Evolutionary conservation across 2,797 vertebrate species (phyloP), one percentile per base, ranked within the genome.

Genomic region (Sebastes reedi): DNA sequence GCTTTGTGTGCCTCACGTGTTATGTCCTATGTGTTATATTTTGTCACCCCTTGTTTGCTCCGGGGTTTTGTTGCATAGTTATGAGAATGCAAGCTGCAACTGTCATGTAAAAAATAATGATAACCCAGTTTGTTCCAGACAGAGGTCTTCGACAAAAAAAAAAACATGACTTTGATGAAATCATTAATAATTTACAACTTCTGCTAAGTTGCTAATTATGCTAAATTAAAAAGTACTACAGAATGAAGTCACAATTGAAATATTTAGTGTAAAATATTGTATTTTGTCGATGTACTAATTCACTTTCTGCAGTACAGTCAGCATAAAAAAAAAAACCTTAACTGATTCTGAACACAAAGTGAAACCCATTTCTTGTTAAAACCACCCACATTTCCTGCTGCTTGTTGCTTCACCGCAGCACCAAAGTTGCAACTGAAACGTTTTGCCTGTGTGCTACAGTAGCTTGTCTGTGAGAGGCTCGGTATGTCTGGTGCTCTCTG

Each of bases 351-450:
- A 93, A 93, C 69, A 93, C 89, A 94, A 94, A 93, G 87, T 82
- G 92, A 94, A 95, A 96, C 86, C 90, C 83, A 87, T 92, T 96
- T 96, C 93, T 96, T 96, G 95, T 95, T 95, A 97, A 96, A 96
- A 94, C 95, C 96, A 89, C 96, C 96, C 94, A 96, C 97, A 94
- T 95, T 98, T 98, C 97, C 97, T 96, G 96, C 93, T 92, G 89
- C 90, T 90, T 87, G 88, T 85, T 87, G 82, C 89, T 87, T 84
- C 87, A 94, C 95, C 94, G n/a, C 95, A 95, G 89, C 89, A 89
- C 56, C 77, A 79, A 90, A 88, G 90, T 85, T 93, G 91, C 92
- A 94, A 83, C 91, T 87, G 92, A 94, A 89, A 92, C 59, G 18
- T 73, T 84, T 76, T 81, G 80, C 39, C 75, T 80, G 72, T 80